Percentiles rank a stretch among this genome's conserved stretches.
These are phyloP conservation scores for Antechinus flavipes DNA, from an alignment of 2,113 vertebrate genomes.

Conservation along the genomic window DNA sequence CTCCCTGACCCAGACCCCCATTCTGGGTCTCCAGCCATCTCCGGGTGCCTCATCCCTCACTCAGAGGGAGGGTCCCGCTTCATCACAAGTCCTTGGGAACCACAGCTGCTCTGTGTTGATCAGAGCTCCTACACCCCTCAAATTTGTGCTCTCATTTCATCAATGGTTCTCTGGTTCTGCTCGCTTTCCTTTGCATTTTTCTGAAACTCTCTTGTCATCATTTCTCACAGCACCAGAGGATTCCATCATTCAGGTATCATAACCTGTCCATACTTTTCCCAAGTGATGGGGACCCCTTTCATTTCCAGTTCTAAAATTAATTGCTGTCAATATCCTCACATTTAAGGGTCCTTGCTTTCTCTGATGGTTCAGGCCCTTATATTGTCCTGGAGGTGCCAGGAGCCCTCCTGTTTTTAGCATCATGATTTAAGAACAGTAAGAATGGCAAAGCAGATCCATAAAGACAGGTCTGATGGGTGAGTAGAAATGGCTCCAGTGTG, in stretches of 20 bases:
- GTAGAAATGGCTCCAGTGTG: not conserved
- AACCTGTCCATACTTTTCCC: not conserved
- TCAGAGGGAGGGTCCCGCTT: too few species aligned
- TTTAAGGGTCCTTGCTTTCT: not conserved
- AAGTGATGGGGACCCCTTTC: not conserved
- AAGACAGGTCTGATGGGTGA: too few species aligned
- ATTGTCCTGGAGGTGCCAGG: not conserved
- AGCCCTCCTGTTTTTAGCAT: too few species aligned
- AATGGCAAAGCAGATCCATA: not conserved
- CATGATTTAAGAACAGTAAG: too few species aligned
- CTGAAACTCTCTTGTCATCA: not conserved
- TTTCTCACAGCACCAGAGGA: not conserved
- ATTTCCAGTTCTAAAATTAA: not conserved
- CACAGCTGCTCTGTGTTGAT: not conserved
- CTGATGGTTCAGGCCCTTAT: not conserved
- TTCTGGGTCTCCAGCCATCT: too few species aligned
- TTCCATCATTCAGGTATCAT: too few species aligned
- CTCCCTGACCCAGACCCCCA: too few species aligned
- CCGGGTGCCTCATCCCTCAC: too few species aligned
- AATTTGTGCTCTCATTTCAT: not conserved
- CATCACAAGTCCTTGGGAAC: not conserved
- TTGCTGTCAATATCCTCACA: too few species aligned
- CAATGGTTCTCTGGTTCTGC: not conserved
- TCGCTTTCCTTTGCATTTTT: not conserved
- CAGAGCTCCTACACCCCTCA: too few species aligned